Conservation (phyloP, 2,888 invertebrate genomes). For the Torymus texanus region DNA sequence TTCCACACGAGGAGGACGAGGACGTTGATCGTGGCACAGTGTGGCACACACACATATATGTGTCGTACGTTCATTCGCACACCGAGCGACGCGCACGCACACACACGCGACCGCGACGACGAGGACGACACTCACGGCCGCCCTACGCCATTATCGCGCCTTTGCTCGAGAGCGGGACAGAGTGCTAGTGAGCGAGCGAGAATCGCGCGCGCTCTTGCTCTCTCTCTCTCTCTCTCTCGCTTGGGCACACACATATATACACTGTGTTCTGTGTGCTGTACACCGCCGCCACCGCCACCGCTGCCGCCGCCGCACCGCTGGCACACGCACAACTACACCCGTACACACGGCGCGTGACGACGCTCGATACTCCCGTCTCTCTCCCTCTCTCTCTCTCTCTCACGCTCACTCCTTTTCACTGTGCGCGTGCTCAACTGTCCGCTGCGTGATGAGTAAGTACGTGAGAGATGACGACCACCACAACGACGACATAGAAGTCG, state of each 20-base stretch:
- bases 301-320: not conserved
- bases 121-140: constrained; percentile 8
- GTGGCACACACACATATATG: too few species aligned
- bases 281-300: not conserved
- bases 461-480: too few species aligned
- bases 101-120: constrained; percentile 9
- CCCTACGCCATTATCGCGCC: constrained; percentile 52
- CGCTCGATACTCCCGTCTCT: not conserved
- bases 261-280: too few species aligned
- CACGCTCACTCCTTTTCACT: not conserved
- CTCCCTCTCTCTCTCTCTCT: not conserved
- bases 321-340: too few species aligned
- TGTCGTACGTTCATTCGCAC: not conserved
- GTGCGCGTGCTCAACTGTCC: too few species aligned
- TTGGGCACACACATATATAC: not conserved
- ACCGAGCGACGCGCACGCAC: not conserved
- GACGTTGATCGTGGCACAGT: not conserved
- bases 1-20: too few species aligned
- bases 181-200: constrained; percentile 42
- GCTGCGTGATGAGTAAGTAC: too few species aligned
- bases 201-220: constrained; percentile 4
- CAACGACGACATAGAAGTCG: too few species aligned
- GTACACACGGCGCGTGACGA: not conserved
- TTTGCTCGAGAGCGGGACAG: not conserved
- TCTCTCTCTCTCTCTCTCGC: constrained; percentile 13